Conservation (phyloP, 1,140 invertebrate species). For the Zaprionus africanus region DNA sequence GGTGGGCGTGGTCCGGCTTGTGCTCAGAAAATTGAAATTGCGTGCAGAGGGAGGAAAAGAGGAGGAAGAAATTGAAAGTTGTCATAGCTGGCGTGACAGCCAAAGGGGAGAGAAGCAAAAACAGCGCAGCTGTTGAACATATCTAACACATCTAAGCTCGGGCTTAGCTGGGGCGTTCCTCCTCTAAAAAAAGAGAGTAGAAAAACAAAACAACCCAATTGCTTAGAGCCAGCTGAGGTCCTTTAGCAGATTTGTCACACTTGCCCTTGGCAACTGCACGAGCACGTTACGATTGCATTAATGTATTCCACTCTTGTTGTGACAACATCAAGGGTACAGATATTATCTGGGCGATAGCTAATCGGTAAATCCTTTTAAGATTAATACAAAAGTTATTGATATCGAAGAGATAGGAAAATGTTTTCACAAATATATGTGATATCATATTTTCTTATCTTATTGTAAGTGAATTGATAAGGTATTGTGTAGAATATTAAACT, state of each 20-base stretch:
- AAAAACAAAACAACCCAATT: slow-evolving; percentile 26
- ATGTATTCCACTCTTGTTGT: slow-evolving; percentile 12
- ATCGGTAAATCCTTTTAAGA: slow-evolving; percentile 3
- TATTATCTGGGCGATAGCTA: neutral
- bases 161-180: slow-evolving; percentile 61
- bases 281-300: slow-evolving; percentile 58
- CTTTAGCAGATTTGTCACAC: slow-evolving; percentile 65
- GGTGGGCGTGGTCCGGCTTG: slow-evolving; percentile 61
- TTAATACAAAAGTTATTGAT: slow-evolving; percentile 3
- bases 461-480: no score
- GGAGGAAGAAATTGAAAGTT: slow-evolving; percentile 75
- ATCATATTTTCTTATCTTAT: no score
- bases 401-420: neutral
- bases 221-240: slow-evolving; percentile 62
- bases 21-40: slow-evolving; percentile 73
- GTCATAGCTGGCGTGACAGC: slow-evolving; percentile 58
- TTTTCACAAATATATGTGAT: no score
- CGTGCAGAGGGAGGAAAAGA: slow-evolving; percentile 29
- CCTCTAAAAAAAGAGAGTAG: neutral
- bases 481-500: no score
- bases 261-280: slow-evolving; percentile 20
- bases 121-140: slow-evolving; percentile 79
- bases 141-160: slow-evolving; percentile 78
- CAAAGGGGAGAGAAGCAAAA: slow-evolving; percentile 18
- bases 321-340: neutral